These are phyloP conservation scores for Schrankia costaestrigalis DNA, from an alignment of 2,888 invertebrate species.

Conservation along the genomic window DNA sequence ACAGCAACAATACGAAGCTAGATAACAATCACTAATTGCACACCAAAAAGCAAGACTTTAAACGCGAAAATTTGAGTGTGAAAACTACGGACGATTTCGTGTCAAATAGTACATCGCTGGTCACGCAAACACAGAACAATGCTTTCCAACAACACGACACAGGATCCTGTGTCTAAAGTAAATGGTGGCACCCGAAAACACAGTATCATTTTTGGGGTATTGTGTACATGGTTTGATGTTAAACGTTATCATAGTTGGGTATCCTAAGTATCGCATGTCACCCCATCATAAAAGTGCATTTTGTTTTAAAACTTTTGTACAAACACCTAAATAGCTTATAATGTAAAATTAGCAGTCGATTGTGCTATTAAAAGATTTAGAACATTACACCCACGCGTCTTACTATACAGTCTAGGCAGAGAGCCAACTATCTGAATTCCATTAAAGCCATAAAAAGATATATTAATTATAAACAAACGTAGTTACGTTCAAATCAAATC, in stretches of 20 bases:
- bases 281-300: slow-evolving; percentile 67
- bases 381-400: slow-evolving; percentile 7
- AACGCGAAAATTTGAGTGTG: slow-evolving; percentile 72
- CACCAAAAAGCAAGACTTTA: slow-evolving; percentile 61
- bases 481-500: too few relatives aligned
- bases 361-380: slow-evolving; percentile 11
- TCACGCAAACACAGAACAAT: slow-evolving; percentile 52
- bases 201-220: slow-evolving; percentile 19
- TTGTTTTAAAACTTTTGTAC: slow-evolving; percentile 40
- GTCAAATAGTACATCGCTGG: slow-evolving; percentile 54
- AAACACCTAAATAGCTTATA: slow-evolving; percentile 30
- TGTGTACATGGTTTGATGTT: slow-evolving; percentile 20
- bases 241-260: slow-evolving; percentile 55
- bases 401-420: slow-evolving; percentile 10
- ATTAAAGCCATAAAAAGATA: slow-evolving; percentile 8
- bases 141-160: slow-evolving; percentile 34
- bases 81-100: slow-evolving; percentile 66
- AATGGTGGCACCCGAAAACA: slow-evolving; percentile 4
- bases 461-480: slow-evolving; percentile 13
- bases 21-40: slow-evolving; percentile 73
- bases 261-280: slow-evolving; percentile 67
- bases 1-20: slow-evolving; percentile 46
- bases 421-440: slow-evolving; percentile 12
- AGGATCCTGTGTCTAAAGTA: slow-evolving; percentile 13
- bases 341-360: slow-evolving; percentile 25